phyloP scores from a whole-genome alignment of 2,797 vertebrate genomes.

The Xenentodon cancila region DNA sequence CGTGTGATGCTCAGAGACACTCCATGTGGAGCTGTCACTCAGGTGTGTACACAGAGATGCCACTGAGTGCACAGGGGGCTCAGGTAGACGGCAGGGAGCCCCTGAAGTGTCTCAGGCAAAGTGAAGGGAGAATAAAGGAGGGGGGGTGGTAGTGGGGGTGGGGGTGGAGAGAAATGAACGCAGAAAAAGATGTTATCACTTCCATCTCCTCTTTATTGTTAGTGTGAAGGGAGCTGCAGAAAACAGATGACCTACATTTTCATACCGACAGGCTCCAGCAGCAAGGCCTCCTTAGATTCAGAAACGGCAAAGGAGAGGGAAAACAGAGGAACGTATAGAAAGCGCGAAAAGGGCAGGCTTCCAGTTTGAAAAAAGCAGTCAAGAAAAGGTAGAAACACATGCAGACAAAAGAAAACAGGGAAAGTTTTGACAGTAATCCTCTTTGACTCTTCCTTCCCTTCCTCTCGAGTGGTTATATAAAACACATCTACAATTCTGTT shows the following conservation, averaged over 20 bases:
- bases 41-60: conserved; percentile 27
- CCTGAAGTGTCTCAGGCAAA: conserved; percentile 64
- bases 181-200: conserved; percentile 62
- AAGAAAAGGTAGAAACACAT: conserved; percentile 49
- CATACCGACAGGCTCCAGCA: conserved; percentile 63
- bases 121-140: conserved; percentile 23
- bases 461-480: conserved; percentile 75
- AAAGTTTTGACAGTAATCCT: conserved; percentile 77
- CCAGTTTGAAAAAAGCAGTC: conserved; percentile 50
- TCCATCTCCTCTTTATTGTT: conserved; percentile 59
- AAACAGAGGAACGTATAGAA: conserved; percentile 19
- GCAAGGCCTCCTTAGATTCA: conserved; percentile 60
- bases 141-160: no score
- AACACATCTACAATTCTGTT: conserved; percentile 80
- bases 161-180: conserved; percentile 3
- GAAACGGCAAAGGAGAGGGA: conserved; percentile 10
- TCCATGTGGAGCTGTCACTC: conserved; percentile 50
- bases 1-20: conserved; percentile 19
- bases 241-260: conserved; percentile 83
- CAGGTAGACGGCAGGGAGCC: conserved; percentile 52
- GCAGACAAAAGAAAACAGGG: conserved; percentile 59
- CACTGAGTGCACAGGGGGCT: conserved; percentile 26
- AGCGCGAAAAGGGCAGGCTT: conserved; percentile 45
- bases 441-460: conserved; percentile 62
- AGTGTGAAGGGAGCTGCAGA: conserved; percentile 68